Percentiles rank a stretch among this genome's conserved stretches.
These are phyloP conservation scores for Halichondria panicea DNA, from an alignment of 37 sponge, comb jelly and placozoan genomes.

Conservation along the genomic window DNA sequence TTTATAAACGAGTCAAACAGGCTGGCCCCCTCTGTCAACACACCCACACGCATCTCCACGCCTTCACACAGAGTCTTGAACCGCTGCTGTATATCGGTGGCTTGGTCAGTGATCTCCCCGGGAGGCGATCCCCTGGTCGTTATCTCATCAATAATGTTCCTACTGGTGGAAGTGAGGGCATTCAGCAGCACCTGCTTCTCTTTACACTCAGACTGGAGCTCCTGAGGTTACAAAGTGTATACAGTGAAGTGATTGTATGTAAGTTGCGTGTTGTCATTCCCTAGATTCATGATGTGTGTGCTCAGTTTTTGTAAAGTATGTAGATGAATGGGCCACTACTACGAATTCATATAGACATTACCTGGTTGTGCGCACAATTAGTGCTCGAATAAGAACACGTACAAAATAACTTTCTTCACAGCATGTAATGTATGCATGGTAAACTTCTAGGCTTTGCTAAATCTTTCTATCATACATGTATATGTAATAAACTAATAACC, in stretches of 20 bases:
- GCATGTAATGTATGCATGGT: no score
- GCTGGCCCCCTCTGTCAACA: not conserved
- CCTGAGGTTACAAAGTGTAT: not conserved
- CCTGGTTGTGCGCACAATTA: not conserved
- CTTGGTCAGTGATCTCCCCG: slow-evolving; percentile 1
- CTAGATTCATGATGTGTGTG: not conserved
- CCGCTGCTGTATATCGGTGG: not conserved
- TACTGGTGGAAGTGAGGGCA: slow-evolving; percentile 15
- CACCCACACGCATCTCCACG: not conserved
- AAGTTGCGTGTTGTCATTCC: not conserved
- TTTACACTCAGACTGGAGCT: slow-evolving; percentile 2
- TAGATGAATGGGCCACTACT: not conserved
- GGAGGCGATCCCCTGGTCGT: not conserved
- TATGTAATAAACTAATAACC: not conserved
- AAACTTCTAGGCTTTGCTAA: no score
- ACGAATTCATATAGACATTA: not conserved
- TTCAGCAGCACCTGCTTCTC: slow-evolving; percentile 6
- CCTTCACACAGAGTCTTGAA: slow-evolving; percentile 7
- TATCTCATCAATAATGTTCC: slow-evolving; percentile 33
- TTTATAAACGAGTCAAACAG: slow-evolving; percentile 12
- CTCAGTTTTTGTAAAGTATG: not conserved
- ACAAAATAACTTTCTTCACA: no score
- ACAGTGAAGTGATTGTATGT: no score
- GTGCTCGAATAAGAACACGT: not conserved
- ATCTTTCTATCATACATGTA: slow-evolving; percentile 3